phyloP scores from a whole-genome alignment of 2,797 vertebrate genomes.

The Scarus forsteni region DNA sequence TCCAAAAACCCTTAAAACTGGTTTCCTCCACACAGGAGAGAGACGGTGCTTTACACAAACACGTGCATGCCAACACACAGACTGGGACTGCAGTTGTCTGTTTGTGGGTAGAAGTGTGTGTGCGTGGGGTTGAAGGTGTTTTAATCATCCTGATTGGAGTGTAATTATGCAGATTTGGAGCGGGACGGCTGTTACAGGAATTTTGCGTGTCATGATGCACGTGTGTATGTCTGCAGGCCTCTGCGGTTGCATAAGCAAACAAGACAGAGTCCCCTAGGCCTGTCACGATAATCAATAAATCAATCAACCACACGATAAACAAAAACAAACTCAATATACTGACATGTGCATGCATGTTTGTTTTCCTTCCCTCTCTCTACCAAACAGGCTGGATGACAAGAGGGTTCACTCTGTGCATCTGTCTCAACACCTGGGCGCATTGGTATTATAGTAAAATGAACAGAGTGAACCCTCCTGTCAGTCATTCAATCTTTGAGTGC shows the following conservation, averaged over 20 bases:
- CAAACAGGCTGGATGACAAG: no score
- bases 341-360: no score
- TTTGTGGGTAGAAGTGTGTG: conserved; percentile 3
- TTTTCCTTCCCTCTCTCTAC: no score
- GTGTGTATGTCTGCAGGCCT: background rate
- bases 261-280: no score
- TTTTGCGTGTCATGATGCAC: conserved; percentile 1
- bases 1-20: background rate
- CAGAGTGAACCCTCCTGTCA: no score
- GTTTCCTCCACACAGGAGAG: background rate
- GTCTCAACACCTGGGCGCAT: no score
- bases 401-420: no score
- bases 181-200: conserved; percentile 20
- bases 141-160: conserved; percentile 60
- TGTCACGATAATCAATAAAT: no score
- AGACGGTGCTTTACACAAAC: background rate
- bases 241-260: background rate
- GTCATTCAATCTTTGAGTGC: no score
- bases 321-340: no score
- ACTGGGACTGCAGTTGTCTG: background rate
- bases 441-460: no score
- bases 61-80: background rate
- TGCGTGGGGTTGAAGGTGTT: conserved; percentile 30
- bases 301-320: no score
- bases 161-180: conserved; percentile 48